Conservation (phyloP, 2,113 vertebrate genomes). For the Argyrosomus japonicus region DNA sequence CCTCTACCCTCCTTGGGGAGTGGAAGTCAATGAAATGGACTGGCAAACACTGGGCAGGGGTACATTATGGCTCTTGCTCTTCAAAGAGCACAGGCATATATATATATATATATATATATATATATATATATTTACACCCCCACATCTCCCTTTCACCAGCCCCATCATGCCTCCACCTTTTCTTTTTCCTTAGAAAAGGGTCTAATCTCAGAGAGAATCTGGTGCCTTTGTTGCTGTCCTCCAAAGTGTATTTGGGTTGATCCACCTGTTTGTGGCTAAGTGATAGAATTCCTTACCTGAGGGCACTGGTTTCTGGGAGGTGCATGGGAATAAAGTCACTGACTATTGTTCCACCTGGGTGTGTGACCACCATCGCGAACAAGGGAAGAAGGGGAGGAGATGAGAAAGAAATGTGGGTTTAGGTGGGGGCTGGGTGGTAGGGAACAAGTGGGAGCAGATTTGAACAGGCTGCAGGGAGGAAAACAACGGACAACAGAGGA, state of each 20-base stretch:
- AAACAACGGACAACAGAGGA: slow-evolving; percentile 45
- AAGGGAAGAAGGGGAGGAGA: slow-evolving; percentile 59
- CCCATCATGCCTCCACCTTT: slow-evolving; percentile 19
- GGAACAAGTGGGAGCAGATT: slow-evolving; percentile 40
- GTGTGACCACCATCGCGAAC: slow-evolving; percentile 71
- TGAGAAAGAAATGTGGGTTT: slow-evolving; percentile 35
- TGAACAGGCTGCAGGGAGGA: slow-evolving; percentile 46
- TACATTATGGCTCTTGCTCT: slow-evolving; percentile 32
- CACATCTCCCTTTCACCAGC: slow-evolving; percentile 3
- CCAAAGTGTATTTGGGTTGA: slow-evolving; percentile 78
- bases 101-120: background rate
- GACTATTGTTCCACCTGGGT: slow-evolving; percentile 80
- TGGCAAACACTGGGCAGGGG: slow-evolving; percentile 31
- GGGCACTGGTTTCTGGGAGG: slow-evolving; percentile 75
- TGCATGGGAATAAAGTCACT: slow-evolving; percentile 75
- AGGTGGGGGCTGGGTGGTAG: slow-evolving; percentile 53
- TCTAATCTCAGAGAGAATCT: slow-evolving; percentile 78
- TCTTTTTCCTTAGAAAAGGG: slow-evolving; percentile 44
- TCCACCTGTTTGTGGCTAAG: slow-evolving; percentile 77
- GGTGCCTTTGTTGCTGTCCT: slow-evolving; percentile 65
- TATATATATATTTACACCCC: background rate
- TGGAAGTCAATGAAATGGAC: slow-evolving; percentile 63
- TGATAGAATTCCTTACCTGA: slow-evolving; percentile 86
- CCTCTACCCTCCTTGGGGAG: slow-evolving; percentile 63
- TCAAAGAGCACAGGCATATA: slow-evolving; percentile 28